These are phyloP conservation scores for Leptosomus discolor DNA, from an alignment of 2,113 vertebrate genomes.

Conservation along the genomic window DNA sequence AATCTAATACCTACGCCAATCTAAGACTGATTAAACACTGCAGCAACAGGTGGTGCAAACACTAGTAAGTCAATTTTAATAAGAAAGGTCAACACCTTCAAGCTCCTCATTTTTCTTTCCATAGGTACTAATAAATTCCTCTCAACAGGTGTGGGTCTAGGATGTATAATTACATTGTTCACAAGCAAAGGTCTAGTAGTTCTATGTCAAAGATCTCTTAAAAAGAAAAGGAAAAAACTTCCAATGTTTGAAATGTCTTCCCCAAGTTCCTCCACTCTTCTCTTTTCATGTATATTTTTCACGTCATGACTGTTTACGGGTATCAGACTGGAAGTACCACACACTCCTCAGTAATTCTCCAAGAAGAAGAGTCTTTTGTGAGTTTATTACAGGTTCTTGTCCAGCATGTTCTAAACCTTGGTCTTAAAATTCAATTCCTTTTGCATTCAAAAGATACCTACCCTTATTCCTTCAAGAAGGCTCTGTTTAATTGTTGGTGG, in stretches of 20 bases:
- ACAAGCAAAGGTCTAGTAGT: neutral
- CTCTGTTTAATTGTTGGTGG: neutral
- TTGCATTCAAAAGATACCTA: neutral
- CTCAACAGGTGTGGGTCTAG: slow-evolving; percentile 29
- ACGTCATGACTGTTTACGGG: neutral
- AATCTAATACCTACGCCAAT: slow-evolving; percentile 22
- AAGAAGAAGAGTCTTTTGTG: neutral
- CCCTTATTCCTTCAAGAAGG: neutral
- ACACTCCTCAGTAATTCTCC: neutral
- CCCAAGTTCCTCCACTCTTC: neutral
- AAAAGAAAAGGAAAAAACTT: neutral
- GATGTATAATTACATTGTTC: neutral
- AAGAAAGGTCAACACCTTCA: slow-evolving; percentile 52
- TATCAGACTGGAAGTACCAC: neutral
- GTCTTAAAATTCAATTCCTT: neutral
- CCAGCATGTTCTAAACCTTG: neutral
- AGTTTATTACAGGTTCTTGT: neutral
- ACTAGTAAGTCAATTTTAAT: slow-evolving; percentile 62
- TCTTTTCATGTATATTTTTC: neutral
- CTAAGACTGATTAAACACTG: slow-evolving; percentile 40
- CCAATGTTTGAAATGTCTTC: neutral
- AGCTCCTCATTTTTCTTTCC: slow-evolving; percentile 25
- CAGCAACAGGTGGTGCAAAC: slow-evolving; percentile 60
- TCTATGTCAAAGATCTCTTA: neutral
- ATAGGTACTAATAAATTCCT: slow-evolving; percentile 48